A percentile compares a stretch with the other conserved stretches of the same genome.
These are phyloP conservation scores for Pseudopodoces humilis DNA, from an alignment of 2,113 vertebrate genomes.

Conservation along the genomic window DNA sequence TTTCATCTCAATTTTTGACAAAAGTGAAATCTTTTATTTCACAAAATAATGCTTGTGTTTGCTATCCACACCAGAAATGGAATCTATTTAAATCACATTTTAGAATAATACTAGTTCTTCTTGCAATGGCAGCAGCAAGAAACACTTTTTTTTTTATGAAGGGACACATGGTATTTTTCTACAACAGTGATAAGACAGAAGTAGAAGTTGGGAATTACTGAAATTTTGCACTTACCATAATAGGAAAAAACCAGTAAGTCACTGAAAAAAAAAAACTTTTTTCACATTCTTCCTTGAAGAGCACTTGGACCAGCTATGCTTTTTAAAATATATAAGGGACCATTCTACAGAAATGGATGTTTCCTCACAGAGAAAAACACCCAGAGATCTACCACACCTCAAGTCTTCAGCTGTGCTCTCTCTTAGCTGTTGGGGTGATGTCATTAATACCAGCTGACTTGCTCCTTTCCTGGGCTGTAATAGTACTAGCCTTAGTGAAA, in stretches of 20 bases:
- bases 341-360: not conserved
- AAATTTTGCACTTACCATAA: not conserved
- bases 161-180: not conserved
- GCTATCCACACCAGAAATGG: not conserved
- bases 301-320: fast-evolving
- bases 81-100: not conserved
- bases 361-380: not conserved
- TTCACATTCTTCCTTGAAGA: not conserved
- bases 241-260: not conserved
- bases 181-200: not conserved
- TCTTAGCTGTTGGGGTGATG: not conserved
- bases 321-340: not conserved
- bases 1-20: not conserved
- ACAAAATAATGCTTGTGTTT: not conserved
- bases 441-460: not conserved
- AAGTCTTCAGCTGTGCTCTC: not conserved
- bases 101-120: not conserved
- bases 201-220: not conserved
- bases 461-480: not conserved
- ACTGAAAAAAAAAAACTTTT: not conserved
- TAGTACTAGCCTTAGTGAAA: not conserved
- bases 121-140: not conserved
- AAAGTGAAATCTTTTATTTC: not conserved
- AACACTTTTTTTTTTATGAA: not conserved
- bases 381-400: not conserved